Percentiles rank a stretch among this genome's conserved stretches.
These are phyloP conservation scores for Phaetusa simplex DNA, from an alignment of 2,113 vertebrate genomes.

Conservation along the genomic window DNA sequence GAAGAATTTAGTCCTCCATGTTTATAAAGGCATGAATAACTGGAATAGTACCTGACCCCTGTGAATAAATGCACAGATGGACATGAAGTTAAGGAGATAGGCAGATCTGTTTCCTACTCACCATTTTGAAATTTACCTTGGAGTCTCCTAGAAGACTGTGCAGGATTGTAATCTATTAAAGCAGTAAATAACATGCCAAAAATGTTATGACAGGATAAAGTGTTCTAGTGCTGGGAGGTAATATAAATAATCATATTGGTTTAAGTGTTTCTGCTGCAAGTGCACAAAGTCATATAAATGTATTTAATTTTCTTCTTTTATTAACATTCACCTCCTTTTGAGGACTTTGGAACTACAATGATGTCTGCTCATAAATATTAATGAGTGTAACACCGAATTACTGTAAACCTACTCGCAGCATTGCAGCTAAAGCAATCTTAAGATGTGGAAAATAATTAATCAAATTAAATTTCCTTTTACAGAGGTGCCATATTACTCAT, in stretches of 20 bases:
- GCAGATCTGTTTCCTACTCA: not conserved
- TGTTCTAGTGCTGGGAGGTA: not conserved
- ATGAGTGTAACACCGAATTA: constrained; percentile 32
- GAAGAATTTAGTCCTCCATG: not conserved
- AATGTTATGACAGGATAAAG: constrained; percentile 23
- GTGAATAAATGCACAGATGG: not conserved
- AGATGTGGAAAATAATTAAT: constrained; percentile 54
- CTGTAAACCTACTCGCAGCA: not conserved
- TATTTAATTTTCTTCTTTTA: constrained; percentile 34
- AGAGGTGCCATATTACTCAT: constrained; percentile 23
- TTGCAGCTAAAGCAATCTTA: constrained; percentile 25
- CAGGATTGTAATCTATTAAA: not conserved
- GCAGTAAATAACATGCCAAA: not conserved
- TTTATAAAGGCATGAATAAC: not conserved
- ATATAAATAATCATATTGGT: constrained; percentile 38
- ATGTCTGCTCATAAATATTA: constrained; percentile 31
- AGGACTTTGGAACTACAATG: constrained; percentile 42
- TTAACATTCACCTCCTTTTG: constrained; percentile 7
- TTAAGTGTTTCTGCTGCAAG: constrained; percentile 14
- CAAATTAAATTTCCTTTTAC: constrained; percentile 59
- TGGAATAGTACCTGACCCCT: not conserved
- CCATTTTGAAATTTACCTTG: not conserved
- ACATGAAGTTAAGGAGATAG: constrained; percentile 30
- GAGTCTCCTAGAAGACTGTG: not conserved
- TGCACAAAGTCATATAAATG: not conserved